These are phyloP conservation scores for Coenonympha glycerion DNA, from an alignment of 2,888 invertebrate genomes.

Conservation along the genomic window DNA sequence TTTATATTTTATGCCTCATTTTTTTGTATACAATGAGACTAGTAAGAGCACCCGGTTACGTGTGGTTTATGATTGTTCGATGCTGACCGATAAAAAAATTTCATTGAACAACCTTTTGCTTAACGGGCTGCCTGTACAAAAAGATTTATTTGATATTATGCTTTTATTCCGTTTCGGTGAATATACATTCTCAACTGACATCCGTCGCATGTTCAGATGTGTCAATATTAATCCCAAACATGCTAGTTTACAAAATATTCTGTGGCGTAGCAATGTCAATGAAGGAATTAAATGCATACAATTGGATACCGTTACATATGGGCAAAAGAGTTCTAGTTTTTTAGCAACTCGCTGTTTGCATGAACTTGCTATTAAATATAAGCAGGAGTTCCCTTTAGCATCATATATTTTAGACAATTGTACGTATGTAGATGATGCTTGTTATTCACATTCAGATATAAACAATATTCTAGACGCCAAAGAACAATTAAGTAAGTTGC, in stretches of 20 bases:
- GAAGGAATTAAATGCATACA: not conserved
- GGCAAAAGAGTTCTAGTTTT: not conserved
- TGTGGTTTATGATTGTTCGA: not conserved
- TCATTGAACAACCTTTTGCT: not conserved
- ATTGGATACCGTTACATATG: not conserved
- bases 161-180: not conserved
- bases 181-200: not conserved
- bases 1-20: not conserved
- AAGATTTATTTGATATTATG: not conserved
- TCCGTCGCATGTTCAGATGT: not conserved
- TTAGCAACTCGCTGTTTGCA: not conserved
- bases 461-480: not conserved
- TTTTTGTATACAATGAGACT: not conserved
- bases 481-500: not conserved
- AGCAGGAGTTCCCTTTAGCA: not conserved
- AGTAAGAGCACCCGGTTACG: not conserved
- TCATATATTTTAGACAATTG: not conserved
- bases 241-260: not conserved
- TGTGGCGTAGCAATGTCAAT: not conserved
- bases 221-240: not conserved
- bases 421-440: not conserved
- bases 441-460: not conserved
- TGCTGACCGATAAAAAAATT: not conserved
- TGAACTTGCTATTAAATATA: not conserved
- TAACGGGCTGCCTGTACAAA: not conserved